Percentiles rank a stretch among this genome's conserved stretches.
phyloP scores from a whole-genome alignment of 2,113 vertebrate genomes.

The Pomatorhinus ruficollis region DNA sequence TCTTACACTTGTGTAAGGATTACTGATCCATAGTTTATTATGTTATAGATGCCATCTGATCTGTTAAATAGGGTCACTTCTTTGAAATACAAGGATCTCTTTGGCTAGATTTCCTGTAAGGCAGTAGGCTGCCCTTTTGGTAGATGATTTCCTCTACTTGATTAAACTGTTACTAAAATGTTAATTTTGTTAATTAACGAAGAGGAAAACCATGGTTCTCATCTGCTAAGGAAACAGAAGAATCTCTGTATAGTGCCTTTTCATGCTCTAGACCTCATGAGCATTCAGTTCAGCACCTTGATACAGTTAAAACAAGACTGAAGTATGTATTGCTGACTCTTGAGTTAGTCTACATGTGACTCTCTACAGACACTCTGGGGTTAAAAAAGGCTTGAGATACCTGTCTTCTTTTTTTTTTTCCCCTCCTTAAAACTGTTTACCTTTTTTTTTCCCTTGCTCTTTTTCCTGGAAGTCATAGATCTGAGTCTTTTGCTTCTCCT shows the following conservation, averaged over 20 bases:
- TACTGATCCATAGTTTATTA: background rate
- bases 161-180: background rate
- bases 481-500: background rate
- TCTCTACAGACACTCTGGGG: accelerated
- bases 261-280: background rate
- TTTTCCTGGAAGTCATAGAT: background rate
- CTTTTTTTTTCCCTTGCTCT: background rate
- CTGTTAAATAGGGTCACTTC: background rate
- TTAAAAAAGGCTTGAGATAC: background rate
- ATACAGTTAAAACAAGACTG: background rate
- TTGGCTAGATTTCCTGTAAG: background rate
- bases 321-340: background rate
- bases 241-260: background rate
- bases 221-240: background rate
- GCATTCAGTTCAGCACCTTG: background rate
- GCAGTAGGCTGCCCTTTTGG: background rate
- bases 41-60: background rate
- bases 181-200: background rate
- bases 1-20: background rate
- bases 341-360: background rate
- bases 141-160: background rate
- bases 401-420: background rate
- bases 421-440: background rate
- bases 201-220: background rate
- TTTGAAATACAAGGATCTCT: background rate